These are phyloP conservation scores for Idaea biselata DNA, from an alignment of 2,888 invertebrate genomes.

Conservation along the genomic window DNA sequence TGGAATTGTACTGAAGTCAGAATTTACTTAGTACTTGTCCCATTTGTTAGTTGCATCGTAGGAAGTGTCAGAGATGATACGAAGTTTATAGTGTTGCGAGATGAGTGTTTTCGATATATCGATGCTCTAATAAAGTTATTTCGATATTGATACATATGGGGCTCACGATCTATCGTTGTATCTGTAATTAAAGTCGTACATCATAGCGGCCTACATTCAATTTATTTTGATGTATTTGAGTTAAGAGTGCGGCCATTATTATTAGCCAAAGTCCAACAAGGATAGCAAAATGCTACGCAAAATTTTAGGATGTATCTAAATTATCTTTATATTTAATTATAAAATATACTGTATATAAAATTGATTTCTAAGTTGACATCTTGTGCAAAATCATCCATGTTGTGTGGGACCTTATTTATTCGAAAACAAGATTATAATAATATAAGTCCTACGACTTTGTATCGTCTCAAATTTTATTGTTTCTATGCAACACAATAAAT, in stretches of 20 bases:
- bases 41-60: background rate
- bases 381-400: too few relatives aligned
- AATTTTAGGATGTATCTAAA: too few relatives aligned
- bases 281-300: too few relatives aligned
- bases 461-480: slow-evolving; percentile 7
- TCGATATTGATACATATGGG: background rate
- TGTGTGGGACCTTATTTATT: too few relatives aligned
- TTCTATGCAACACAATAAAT: background rate
- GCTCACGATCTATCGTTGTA: background rate
- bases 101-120: background rate
- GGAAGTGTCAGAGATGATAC: slow-evolving; percentile 20
- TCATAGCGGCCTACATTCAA: background rate
- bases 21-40: background rate
- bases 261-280: too few relatives aligned
- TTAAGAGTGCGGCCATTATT: background rate
- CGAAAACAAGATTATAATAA: too few relatives aligned
- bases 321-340: too few relatives aligned
- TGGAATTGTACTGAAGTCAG: slow-evolving; percentile 2
- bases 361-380: too few relatives aligned
- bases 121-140: background rate
- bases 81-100: background rate
- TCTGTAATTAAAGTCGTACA: background rate
- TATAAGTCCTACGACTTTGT: too few relatives aligned
- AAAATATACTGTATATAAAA: too few relatives aligned
- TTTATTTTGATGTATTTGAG: background rate